Percentiles rank a stretch among this genome's conserved stretches.
Conservation (phyloP, 2,113 vertebrate genomes). For the Aramus guarauna region DNA sequence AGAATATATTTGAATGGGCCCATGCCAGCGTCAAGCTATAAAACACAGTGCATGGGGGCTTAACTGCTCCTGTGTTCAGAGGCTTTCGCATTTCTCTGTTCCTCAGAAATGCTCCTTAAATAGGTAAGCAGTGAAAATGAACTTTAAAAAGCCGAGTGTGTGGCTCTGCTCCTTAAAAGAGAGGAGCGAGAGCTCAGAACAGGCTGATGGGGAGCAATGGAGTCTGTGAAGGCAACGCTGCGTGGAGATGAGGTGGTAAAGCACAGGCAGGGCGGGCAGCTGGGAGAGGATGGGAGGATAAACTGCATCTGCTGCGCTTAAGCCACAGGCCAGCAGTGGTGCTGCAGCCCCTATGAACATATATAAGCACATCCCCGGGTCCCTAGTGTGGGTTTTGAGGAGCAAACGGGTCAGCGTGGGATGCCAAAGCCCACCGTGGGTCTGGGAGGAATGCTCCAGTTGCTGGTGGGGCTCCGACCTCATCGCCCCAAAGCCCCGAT, state of each 20-base stretch:
- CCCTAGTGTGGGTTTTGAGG: accelerated
- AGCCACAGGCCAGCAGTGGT: neutral
- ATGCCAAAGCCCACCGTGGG: neutral
- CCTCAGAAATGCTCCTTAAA: neutral
- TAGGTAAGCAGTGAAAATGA: neutral
- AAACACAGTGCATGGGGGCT: neutral
- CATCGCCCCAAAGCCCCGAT: accelerated
- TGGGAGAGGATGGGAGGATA: neutral
- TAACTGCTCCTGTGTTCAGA: neutral
- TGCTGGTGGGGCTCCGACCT: neutral
- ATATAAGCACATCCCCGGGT: neutral
- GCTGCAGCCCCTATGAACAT: neutral
- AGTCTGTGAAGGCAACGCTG: neutral
- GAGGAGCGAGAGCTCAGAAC: neutral
- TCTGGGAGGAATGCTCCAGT: neutral
- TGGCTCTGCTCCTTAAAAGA: neutral
- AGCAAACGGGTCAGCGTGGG: neutral
- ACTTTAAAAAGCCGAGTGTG: neutral
- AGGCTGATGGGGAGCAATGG: neutral
- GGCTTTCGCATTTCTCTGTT: neutral
- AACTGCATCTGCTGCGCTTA: accelerated
- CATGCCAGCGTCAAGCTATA: neutral
- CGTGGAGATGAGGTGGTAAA: neutral
- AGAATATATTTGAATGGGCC: neutral
- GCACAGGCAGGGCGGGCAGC: accelerated